Percentiles rank a stretch among this genome's conserved stretches.
Conservation (phyloP, 2,888 invertebrate species). For the Eupithecia pulchellata region DNA sequence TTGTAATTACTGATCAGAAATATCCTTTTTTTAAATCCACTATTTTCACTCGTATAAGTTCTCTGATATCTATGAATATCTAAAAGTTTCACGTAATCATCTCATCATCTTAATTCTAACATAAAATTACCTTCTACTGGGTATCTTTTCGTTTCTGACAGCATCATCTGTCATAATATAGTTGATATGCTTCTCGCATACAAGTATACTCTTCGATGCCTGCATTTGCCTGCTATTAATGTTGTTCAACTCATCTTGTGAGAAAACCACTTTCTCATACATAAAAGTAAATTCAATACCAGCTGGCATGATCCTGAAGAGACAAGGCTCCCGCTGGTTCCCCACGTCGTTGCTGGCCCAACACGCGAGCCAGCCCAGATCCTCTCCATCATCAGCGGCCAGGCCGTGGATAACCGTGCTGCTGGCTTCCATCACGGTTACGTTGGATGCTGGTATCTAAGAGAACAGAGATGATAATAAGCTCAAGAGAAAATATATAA, state of each 20-base stretch:
- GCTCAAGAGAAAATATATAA: not conserved
- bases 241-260: not conserved
- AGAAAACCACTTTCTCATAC: not conserved
- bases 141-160: not conserved
- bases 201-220: too few species aligned
- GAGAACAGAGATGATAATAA: not conserved
- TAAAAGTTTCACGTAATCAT: not conserved
- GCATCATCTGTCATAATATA: not conserved
- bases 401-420: constrained; percentile 87
- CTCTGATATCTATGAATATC: not conserved
- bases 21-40: too few species aligned
- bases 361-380: constrained; percentile 93
- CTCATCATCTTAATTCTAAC: not conserved
- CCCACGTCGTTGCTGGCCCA: constrained; percentile 95
- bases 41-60: not conserved
- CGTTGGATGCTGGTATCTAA: constrained; percentile 84
- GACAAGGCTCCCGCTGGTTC: constrained; percentile 91
- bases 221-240: not conserved
- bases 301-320: constrained; percentile 92
- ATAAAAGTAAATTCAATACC: constrained; percentile 78
- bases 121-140: not conserved
- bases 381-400: constrained; percentile 82
- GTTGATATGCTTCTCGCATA: not conserved
- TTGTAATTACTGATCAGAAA: too few species aligned
- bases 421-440: constrained; percentile 80